A percentile compares a stretch with the other conserved stretches of the same genome.
Evolutionary conservation across 2,888 invertebrate genomes (phyloP).

Genomic region (Caprella mutica): DNA sequence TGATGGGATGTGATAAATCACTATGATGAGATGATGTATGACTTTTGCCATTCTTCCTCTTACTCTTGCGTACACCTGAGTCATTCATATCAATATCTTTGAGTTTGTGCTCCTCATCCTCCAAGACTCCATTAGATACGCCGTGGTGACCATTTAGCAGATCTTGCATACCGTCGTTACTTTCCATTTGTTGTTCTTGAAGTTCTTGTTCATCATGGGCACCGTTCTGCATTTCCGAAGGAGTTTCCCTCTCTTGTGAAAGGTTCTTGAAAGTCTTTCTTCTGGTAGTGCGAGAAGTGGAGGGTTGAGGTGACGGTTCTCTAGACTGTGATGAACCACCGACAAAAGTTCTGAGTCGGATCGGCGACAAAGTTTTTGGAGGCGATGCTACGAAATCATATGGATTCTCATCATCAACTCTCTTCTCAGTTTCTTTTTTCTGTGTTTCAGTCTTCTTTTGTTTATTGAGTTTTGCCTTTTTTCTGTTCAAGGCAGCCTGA

Average conservation of each 20-base stretch:
- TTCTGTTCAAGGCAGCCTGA: background rate
- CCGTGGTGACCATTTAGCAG: background rate
- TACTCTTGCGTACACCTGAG: slow-evolving; percentile 28
- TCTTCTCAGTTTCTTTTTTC: too few relatives aligned
- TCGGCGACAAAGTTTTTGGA: background rate
- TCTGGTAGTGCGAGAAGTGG: background rate
- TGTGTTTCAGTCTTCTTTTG: slow-evolving; percentile 5
- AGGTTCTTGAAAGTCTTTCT: background rate
- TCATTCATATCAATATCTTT: slow-evolving; percentile 16
- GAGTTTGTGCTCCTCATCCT: background rate
- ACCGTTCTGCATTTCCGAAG: background rate
- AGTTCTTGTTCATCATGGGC: background rate
- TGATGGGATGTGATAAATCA: slow-evolving; percentile 18
- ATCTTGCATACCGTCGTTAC: background rate
- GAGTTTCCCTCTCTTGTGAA: background rate
- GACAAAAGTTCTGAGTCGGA: too few relatives aligned
- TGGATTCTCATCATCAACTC: background rate
- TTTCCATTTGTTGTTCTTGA: background rate
- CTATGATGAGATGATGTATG: too few relatives aligned
- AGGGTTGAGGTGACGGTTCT: too few relatives aligned
- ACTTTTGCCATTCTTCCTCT: slow-evolving; percentile 22
- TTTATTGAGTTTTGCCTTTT: slow-evolving; percentile 2
- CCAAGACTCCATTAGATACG: background rate
- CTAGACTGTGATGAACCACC: too few relatives aligned
- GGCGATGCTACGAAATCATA: slow-evolving; percentile 4